Base-by-base conservation (phyloP, 2,797 vertebrate species). In the Liasis olivaceus region DNA sequence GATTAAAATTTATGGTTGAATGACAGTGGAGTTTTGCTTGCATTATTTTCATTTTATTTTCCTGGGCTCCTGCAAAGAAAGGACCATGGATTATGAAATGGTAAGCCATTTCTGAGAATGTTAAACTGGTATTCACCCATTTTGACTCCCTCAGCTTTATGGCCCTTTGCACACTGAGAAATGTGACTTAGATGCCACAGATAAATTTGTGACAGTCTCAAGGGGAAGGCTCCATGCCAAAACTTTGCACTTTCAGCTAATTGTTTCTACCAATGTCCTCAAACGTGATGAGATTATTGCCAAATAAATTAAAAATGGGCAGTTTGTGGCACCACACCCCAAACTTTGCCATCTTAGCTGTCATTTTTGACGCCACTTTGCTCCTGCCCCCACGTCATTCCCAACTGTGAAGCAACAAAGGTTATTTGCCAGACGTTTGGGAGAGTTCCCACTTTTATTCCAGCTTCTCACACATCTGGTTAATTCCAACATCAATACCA, bases 221-320 rank as follows among this genome's bases (percentile, higher is more conserved):
- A 96, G 95, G 96, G 95, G 93, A 64, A 64, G 91, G 95, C 94
- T 93, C 91, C 54, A 60, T 95, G 96, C 96, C 96, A 96, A 96
- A 97, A 91, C 94, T 94, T 96, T 94, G 96, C 42, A 56, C 96
- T 96, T 95, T 95, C 96, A 96, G 96, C 95, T 96, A 96, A 97
- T 96, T 96, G 95, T 96, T 96, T 96, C 95, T 96, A 94, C 90
- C 90, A 96, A 94, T 96, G 93, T 92, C 90, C 4, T 54, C 51
- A 54, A 8, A 54, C 51, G 1, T 54, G 94, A 92, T 92, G 94
- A 95, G 94, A 95, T 94, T 93, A 94, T 92, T 96, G 95, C 88
- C 91, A 94, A 93, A 94, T 94, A 95, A 95, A 96, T 94, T 97
- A 95, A 92, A 91, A 93, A 77, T 93, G 95, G 95, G 88, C 96